These are phyloP conservation scores for Pleuronectes platessa DNA, from an alignment of 2,113 vertebrate species.

Conservation along the genomic window DNA sequence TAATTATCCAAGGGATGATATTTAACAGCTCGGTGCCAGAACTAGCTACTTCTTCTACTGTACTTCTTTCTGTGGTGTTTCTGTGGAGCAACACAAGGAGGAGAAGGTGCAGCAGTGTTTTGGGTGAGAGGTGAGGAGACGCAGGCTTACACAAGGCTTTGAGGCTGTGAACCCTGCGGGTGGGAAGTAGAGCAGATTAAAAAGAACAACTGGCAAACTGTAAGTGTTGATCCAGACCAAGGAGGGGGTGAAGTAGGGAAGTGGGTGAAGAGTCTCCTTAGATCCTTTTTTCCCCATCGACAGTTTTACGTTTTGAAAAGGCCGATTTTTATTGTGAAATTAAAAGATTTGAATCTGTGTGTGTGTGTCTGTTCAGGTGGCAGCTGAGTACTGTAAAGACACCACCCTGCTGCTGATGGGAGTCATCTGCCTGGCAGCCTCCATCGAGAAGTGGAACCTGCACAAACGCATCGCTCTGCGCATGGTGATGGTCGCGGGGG, in stretches of 20 bases:
- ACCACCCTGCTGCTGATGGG: constrained; percentile 96
- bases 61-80: neutral
- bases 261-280: constrained; percentile 12
- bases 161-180: constrained; percentile 12
- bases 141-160: constrained; percentile 41
- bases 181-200: constrained; percentile 65
- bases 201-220: constrained; percentile 54
- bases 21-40: no score
- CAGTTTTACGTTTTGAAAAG: neutral
- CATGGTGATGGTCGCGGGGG: constrained; percentile 97
- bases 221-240: constrained; percentile 28
- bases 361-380: constrained; percentile 83
- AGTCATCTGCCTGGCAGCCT: constrained; percentile 96
- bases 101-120: neutral
- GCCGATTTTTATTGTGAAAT: neutral
- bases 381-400: constrained; percentile 97
- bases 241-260: constrained; percentile 23
- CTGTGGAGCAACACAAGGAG: neutral
- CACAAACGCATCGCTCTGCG: constrained; percentile 95
- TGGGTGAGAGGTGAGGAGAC: constrained; percentile 58
- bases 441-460: constrained; percentile 98
- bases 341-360: neutral
- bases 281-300: neutral
- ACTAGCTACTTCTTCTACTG: no score
- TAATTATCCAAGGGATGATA: no score